These are phyloP conservation scores for Sycophaga agraensis DNA, from an alignment of 1,140 invertebrate genomes.

Conservation along the genomic window DNA sequence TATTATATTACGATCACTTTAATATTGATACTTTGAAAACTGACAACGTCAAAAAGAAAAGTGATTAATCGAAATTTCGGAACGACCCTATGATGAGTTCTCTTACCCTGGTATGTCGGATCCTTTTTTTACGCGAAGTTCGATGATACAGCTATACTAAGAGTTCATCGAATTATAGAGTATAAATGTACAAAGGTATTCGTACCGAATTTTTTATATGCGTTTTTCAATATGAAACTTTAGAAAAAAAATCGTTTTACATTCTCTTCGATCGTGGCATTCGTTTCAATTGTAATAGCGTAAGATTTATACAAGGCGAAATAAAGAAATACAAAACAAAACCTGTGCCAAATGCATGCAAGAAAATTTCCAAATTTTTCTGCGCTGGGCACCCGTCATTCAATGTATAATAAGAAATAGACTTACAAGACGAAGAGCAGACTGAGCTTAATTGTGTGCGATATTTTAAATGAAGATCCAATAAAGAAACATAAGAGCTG, in stretches of 20 bases:
- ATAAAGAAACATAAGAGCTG: constrained; percentile 10
- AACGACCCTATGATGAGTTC: constrained; percentile 8
- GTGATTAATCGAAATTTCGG: constrained; percentile 23
- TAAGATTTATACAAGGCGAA: background rate
- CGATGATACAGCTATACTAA: background rate
- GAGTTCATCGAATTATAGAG: background rate
- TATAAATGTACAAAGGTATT: constrained; percentile 30
- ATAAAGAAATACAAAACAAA: constrained; percentile 2
- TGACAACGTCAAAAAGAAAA: background rate
- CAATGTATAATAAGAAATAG: constrained; percentile 1
- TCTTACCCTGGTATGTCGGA: constrained; percentile 1
- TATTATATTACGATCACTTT: background rate
- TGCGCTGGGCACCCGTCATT: background rate
- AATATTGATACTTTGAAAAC: constrained; percentile 5
- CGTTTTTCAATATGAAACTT: constrained; percentile 18
- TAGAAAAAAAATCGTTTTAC: no score
- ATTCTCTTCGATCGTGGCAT: constrained; percentile 5
- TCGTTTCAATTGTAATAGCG: constrained; percentile 17
- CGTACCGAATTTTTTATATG: constrained; percentile 26
- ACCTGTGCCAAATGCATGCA: constrained; percentile 24
- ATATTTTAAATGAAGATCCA: constrained; percentile 8
- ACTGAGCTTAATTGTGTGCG: constrained; percentile 3
- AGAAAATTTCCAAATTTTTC: constrained; percentile 7
- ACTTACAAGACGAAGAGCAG: constrained; percentile 11
- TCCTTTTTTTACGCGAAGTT: constrained; percentile 15